These are phyloP conservation scores for Noctilio leporinus DNA, from an alignment of 2,113 vertebrate genomes.

Conservation along the genomic window DNA sequence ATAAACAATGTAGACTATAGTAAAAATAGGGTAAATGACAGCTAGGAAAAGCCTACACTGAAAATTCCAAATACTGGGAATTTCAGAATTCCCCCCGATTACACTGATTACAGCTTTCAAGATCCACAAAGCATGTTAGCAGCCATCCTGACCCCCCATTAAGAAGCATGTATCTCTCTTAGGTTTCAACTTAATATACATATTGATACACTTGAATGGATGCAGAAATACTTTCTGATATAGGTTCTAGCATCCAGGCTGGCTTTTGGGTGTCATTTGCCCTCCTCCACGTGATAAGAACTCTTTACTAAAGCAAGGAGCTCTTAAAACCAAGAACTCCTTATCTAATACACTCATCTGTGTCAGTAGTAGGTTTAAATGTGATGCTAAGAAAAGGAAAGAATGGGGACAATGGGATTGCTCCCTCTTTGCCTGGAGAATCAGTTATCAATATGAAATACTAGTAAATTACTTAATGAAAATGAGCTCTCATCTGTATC, in stretches of 20 bases:
- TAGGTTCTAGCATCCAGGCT: not conserved
- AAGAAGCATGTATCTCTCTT: not conserved
- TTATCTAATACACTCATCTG: not conserved
- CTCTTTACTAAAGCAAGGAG: not conserved
- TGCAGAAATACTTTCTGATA: not conserved
- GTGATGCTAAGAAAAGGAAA: not conserved
- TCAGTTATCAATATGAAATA: not conserved
- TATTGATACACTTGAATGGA: not conserved
- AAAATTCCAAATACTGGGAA: not conserved
- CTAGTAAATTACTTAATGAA: not conserved
- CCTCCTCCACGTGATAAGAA: not conserved
- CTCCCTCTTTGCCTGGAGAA: not conserved
- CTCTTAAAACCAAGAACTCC: not conserved
- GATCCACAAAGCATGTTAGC: not conserved
- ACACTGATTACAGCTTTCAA: not conserved
- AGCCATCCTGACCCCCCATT: not conserved
- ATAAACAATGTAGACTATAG: not conserved
- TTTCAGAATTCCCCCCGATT: not conserved
- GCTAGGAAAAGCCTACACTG: not conserved
- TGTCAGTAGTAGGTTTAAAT: not conserved
- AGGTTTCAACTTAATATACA: not conserved
- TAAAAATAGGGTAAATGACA: not conserved
- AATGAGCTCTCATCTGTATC: not conserved
- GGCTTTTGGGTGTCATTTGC: not conserved
- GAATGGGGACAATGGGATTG: not conserved